Evolutionary conservation across 2,797 vertebrate genomes (phyloP).

Genomic region (Lepus townsendii): DNA sequence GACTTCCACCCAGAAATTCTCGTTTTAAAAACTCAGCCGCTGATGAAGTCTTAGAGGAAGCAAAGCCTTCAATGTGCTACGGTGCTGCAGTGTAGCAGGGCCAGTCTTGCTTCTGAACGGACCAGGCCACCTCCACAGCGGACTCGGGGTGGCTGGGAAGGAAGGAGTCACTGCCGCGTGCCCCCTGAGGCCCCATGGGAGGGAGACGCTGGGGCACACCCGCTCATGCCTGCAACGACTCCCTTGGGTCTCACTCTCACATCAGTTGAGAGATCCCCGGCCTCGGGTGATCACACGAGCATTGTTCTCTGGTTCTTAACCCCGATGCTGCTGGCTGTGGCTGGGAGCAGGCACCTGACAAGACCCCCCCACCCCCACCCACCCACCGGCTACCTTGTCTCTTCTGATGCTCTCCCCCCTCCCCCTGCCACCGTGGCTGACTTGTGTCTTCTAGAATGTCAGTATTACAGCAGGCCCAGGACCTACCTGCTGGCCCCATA

Average conservation of each 20-base stretch:
- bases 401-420: too few relatives aligned
- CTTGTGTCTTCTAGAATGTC: constrained; percentile 53
- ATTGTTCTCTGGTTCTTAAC: constrained; percentile 85
- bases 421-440: constrained; percentile 54
- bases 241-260: background rate
- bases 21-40: background rate
- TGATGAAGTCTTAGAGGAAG: constrained; percentile 43
- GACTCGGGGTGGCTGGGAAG: background rate
- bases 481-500: background rate
- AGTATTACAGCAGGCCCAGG: background rate
- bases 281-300: background rate
- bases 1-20: background rate
- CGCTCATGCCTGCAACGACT: background rate
- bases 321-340: constrained; percentile 53
- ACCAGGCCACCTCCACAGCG: background rate
- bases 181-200: background rate
- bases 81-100: background rate
- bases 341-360: constrained; percentile 50
- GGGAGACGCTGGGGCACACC: background rate
- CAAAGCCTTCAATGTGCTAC: background rate
- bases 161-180: background rate
- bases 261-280: background rate
- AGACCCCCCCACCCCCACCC: background rate
- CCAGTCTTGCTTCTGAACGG: background rate
- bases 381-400: too few relatives aligned